Evolutionary conservation across 2,113 vertebrate species (phyloP), one percentile per base, ranked within the genome.

Genomic region (Rhodinocichla rosea): DNA sequence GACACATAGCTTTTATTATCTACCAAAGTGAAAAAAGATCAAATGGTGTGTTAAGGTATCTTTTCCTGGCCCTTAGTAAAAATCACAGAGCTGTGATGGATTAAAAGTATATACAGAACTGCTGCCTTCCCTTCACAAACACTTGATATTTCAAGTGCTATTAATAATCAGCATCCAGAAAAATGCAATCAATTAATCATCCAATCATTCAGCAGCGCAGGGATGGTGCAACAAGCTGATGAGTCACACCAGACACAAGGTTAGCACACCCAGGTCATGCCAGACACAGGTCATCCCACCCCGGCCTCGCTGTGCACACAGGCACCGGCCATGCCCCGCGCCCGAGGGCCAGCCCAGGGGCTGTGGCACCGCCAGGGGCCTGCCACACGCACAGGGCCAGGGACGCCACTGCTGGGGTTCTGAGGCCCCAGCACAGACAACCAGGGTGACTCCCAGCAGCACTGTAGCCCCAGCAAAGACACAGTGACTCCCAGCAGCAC

Each of bases 1-100:
- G 76, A 67, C 68, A 89, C n/a, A 95, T 95, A 93, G 73, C 67
- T 95, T 97, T 97, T 83, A 83, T 87, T 82, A 62, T 57, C 87
- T 87, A 64, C 33, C 8, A 87, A 90, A 84, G 35, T 45, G 32
- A 52, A 80, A 80, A 57, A 89, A 50, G 15, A 92, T 33, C 6
- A 85, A 83, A 76, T 15, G 4, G 40, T 33, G 5, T 44, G 27
- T 32, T 50, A 77, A 47, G 62, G 37, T 49, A 62, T 57, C 42
- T 49, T 76, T 74, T 63, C 35, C 27, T 22, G 17, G 28, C 33
- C 4, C 0, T 78, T 39, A 63, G 42, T 76, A 74, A 88, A 93
- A 92, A 60, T 32, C 21, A 4, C 3, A 1, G 63, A 42, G 27
- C 56, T 45, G 7, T 33, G 9, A n/a, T 49, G 42, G 39, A 83